Evolutionary conservation across 2,113 vertebrate genomes (phyloP), one percentile per base, ranked within the genome.

Genomic region (Triplophysa tibetana): DNA sequence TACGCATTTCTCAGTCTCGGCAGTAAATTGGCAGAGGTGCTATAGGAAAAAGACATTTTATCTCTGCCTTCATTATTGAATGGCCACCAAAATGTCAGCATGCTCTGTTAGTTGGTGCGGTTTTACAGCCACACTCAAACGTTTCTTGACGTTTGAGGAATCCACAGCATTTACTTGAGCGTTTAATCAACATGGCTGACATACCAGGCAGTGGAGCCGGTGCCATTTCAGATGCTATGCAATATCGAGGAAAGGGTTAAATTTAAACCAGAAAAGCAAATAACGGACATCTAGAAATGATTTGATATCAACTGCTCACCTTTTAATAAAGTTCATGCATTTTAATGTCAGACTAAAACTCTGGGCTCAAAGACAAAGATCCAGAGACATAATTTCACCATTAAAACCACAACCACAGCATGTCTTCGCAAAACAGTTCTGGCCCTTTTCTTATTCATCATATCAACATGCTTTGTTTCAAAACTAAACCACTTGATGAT

Each of bases 21-120:
- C 80, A 80, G 56, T 82, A 85, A 86, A 87, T 83, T 85, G 81
- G 81, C 65, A 74, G 61, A 23, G 19, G 62, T 65, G 63, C 75
- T 48, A 38, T 52, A 50, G 65, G 78, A 82, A 56, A 19, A 80
- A 82, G 73, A 85, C 68, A 54, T 84, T 85, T 73, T 52, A 82
- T 81, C 52, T 17, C 24, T 65, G 24, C 72, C 76, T 68, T 60
- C 77, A 17, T 74, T 79, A 77, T 83, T 81, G 73, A 82, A 78
- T 52, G 70, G 75, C 52, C 61, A 81, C 80, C 82, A 82, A 75
- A 82, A 81, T 77, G 54, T 82, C 78, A 81, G 45, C 41, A 48
- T 29, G 58, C 38, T 56, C 21, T 41, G 56, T 38, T 75, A 68
- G 74, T 68, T 75, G 63, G 54, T 62, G 62, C 69, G 64, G 26